A percentile compares a stretch with the other conserved stretches of the same genome.
These are phyloP conservation scores for Lepidocolaptes lacrymiger DNA, from an alignment of 2,797 vertebrate genomes.

Conservation along the genomic window DNA sequence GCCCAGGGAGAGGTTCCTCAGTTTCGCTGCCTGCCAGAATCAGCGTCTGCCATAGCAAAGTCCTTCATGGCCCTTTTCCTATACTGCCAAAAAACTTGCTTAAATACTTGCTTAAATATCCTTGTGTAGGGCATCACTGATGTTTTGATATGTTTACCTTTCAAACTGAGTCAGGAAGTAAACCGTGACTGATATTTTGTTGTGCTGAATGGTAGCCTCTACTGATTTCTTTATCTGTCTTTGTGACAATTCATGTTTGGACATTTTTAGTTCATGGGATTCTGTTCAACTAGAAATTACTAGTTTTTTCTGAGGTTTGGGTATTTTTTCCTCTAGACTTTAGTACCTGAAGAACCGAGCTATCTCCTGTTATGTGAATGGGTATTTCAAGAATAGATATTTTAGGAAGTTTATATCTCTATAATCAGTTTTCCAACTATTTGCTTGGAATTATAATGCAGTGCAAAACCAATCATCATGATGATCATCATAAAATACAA, in stretches of 20 bases:
- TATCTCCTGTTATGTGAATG: not conserved
- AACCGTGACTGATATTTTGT: not conserved
- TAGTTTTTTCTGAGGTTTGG: not conserved
- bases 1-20: not conserved
- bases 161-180: not conserved
- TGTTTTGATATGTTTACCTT: not conserved
- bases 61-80: not conserved
- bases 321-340: not conserved
- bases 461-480: not conserved
- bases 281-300: not conserved
- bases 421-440: not conserved
- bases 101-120: not conserved
- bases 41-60: not conserved
- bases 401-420: not conserved
- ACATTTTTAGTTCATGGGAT: not conserved
- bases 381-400: not conserved
- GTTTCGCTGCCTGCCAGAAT: accelerated
- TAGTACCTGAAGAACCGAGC: not conserved
- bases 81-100: too few species aligned
- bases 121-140: not conserved
- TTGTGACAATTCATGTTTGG: not conserved
- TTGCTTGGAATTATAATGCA: not conserved
- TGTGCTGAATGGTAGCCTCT: not conserved
- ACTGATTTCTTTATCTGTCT: not conserved
- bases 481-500: not conserved